Percentiles rank a stretch among this genome's conserved stretches.
phyloP scores from a whole-genome alignment of 2,888 invertebrate genomes.

The Cancer borealis region DNA sequence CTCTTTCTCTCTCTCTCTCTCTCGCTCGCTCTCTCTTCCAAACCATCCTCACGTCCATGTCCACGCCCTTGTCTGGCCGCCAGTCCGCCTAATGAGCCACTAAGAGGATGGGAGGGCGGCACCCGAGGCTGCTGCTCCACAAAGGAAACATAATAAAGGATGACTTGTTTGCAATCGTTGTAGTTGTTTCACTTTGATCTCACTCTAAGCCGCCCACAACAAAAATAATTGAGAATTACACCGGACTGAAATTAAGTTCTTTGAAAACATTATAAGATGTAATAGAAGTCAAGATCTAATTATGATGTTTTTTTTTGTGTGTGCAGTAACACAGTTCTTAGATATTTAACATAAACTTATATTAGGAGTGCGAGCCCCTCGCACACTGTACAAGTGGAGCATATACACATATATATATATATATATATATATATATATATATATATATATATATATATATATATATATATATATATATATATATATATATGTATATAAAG shows the following conservation, averaged over 20 bases:
- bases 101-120: background rate
- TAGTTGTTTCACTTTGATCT: background rate
- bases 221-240: background rate
- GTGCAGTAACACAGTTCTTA: background rate
- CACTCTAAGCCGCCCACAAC: background rate
- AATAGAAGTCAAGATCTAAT: background rate
- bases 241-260: background rate
- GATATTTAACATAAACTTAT: background rate
- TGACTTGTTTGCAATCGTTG: background rate
- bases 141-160: background rate
- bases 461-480: no score
- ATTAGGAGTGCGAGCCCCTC: background rate
- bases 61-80: background rate
- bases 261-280: background rate
- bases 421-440: no score
- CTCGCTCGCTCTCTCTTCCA: slow-evolving; percentile 49
- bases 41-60: background rate
- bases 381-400: no score
- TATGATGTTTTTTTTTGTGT: background rate
- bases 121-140: background rate
- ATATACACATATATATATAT: no score
- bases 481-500: no score
- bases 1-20: slow-evolving; percentile 56
- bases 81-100: slow-evolving; percentile 19
- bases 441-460: no score